Percentiles rank a stretch among this genome's conserved stretches.
These are phyloP conservation scores for Drosophila ironensis DNA, from an alignment of 1,140 invertebrate genomes.

Conservation along the genomic window DNA sequence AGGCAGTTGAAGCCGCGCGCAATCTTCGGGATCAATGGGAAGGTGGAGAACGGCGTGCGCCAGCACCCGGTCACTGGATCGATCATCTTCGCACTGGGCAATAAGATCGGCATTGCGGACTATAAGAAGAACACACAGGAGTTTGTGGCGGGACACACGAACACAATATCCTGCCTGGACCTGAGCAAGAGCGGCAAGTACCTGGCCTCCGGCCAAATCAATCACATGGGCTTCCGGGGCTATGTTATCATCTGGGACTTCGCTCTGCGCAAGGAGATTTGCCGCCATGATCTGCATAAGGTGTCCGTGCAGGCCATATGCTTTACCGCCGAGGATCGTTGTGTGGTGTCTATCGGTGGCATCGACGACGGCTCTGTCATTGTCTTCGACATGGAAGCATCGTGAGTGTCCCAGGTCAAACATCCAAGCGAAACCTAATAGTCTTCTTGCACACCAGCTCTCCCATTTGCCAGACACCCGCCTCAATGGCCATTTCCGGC, in stretches of 20 bases:
- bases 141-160: slow-evolving; percentile 92
- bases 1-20: slow-evolving; percentile 85
- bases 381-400: slow-evolving; percentile 87
- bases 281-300: slow-evolving; percentile 91
- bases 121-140: slow-evolving; percentile 87
- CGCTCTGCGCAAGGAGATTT: slow-evolving; percentile 84
- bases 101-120: slow-evolving; percentile 91
- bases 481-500: slow-evolving; percentile 86
- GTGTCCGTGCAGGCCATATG: slow-evolving; percentile 90
- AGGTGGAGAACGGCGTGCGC: slow-evolving; percentile 87
- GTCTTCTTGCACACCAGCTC: slow-evolving; percentile 34
- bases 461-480: slow-evolving; percentile 86
- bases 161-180: slow-evolving; percentile 91
- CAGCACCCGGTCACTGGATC: slow-evolving; percentile 90
- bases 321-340: slow-evolving; percentile 91
- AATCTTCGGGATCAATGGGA: slow-evolving; percentile 89
- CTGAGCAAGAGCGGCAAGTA: slow-evolving; percentile 89
- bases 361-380: slow-evolving; percentile 92
- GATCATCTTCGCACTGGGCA: slow-evolving; percentile 92
- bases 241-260: slow-evolving; percentile 94
- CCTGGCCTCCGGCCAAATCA: slow-evolving; percentile 94
- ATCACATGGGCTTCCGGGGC: slow-evolving; percentile 95
- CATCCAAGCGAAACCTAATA: too few species aligned
- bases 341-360: slow-evolving; percentile 92
- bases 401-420: slow-evolving; percentile 53